Evolutionary conservation across 2,113 vertebrate species (phyloP).

Genomic region (Gymnocephalus cernua): DNA sequence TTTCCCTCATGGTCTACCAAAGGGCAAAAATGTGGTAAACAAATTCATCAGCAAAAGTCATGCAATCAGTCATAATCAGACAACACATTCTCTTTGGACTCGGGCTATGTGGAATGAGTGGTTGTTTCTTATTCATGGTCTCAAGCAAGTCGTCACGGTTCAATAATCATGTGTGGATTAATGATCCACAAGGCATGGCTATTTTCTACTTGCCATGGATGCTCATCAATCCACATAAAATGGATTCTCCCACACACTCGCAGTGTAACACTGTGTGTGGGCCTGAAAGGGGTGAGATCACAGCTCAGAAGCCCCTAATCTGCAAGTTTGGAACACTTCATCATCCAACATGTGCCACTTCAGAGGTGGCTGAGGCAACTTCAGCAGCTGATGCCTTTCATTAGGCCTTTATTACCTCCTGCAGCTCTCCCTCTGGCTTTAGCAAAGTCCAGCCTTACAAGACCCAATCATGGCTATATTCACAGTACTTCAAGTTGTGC

Average conservation of each 20-base stretch:
- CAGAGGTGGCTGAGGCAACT: conserved; percentile 28
- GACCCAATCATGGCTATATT: background rate
- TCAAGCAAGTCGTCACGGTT: conserved; percentile 21
- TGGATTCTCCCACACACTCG: conserved; percentile 21
- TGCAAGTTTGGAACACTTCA: conserved; percentile 48
- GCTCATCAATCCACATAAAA: conserved; percentile 48
- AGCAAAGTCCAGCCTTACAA: conserved; percentile 15
- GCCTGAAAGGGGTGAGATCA: conserved; percentile 44
- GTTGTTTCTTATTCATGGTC: conserved; percentile 17
- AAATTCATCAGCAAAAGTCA: conserved; percentile 28
- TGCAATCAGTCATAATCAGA: conserved; percentile 35
- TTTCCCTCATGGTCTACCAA: conserved; percentile 32
- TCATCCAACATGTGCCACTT: conserved; percentile 49
- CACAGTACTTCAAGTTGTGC: no score
- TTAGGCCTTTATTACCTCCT: conserved; percentile 38
- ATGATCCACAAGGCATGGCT: conserved; percentile 17
- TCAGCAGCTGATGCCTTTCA: conserved; percentile 50
- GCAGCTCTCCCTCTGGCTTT: conserved; percentile 25
- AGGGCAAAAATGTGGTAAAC: conserved; percentile 32
- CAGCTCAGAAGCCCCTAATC: conserved; percentile 62
- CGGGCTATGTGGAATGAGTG: background rate
- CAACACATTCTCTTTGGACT: conserved; percentile 23
- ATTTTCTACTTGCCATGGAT: conserved; percentile 25
- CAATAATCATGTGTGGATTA: conserved; percentile 29
- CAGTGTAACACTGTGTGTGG: conserved; percentile 67